Percentiles rank a stretch among this genome's conserved stretches.
Conservation (phyloP, 2,797 vertebrate genomes). For the Carcharodon carcharias region DNA sequence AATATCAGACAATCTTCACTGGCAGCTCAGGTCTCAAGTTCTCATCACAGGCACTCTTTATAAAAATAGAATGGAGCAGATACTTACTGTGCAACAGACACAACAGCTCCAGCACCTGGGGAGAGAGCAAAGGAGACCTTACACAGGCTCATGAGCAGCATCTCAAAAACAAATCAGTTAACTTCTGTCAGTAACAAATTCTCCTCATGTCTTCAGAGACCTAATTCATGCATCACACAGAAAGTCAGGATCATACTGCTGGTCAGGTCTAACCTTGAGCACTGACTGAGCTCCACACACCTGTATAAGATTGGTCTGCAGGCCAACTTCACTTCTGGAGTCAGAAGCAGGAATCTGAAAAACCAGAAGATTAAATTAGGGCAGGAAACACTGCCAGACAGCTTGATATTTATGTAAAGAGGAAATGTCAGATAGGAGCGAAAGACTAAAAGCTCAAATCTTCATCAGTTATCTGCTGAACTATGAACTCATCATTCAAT, state of each 20-base stretch:
- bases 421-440: not conserved
- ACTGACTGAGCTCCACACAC: not conserved
- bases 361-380: not conserved
- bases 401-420: not conserved
- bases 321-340: not conserved
- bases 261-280: not conserved
- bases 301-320: not conserved
- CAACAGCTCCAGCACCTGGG: not conserved
- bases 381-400: not conserved
- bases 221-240: not conserved
- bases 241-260: not conserved
- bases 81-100: not conserved
- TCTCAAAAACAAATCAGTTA: not conserved
- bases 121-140: not conserved
- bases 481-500: not conserved
- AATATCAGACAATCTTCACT: slow-evolving; percentile 23
- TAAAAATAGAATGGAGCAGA: no score
- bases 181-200: not conserved
- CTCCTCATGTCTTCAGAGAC: not conserved
- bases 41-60: not conserved
- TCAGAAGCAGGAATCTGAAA: not conserved
- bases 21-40: not conserved
- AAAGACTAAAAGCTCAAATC: not conserved
- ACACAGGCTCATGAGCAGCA: not conserved
- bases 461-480: slow-evolving; percentile 9